Conservation (phyloP, 2,113 vertebrate species). For the Otocyon megalotis region DNA sequence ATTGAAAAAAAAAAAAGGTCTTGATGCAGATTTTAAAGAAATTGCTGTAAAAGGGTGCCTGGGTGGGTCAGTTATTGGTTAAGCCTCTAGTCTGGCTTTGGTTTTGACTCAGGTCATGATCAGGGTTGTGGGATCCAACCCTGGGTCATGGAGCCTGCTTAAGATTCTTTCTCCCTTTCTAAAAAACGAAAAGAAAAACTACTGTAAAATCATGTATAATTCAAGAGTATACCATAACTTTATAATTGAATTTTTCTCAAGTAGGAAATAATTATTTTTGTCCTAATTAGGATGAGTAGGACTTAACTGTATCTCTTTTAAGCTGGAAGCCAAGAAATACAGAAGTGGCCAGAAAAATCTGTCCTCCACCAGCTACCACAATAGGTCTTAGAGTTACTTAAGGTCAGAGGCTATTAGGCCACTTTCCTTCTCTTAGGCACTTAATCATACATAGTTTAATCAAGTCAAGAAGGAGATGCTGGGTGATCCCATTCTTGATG, state of each 20-base stretch:
- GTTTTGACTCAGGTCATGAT: neutral
- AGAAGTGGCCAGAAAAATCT: constrained; percentile 53
- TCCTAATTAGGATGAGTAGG: constrained; percentile 44
- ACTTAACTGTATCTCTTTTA: constrained; percentile 31
- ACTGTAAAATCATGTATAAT: neutral
- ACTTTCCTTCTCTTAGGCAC: constrained; percentile 56
- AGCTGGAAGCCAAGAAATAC: constrained; percentile 41
- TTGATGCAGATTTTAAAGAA: constrained; percentile 50
- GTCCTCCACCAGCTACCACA: constrained; percentile 21
- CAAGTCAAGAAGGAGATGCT: constrained; percentile 71
- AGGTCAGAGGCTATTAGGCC: constrained; percentile 50
- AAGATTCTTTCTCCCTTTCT: neutral
- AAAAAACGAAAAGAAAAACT: neutral
- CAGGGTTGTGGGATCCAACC: neutral
- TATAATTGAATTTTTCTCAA: constrained; percentile 25
- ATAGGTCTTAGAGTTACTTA: constrained; percentile 57
- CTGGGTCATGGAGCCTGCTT: neutral
- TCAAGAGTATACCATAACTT: neutral
- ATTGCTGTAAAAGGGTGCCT: neutral
- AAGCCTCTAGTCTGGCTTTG: neutral
- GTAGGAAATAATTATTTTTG: constrained; percentile 41
- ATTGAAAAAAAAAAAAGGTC: constrained; percentile 38
- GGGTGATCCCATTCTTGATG: constrained; percentile 73
- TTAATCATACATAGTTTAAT: constrained; percentile 76
- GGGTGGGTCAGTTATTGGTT: neutral